Conservation (phyloP, 2,113 vertebrate species). For the Pimephales promelas region DNA sequence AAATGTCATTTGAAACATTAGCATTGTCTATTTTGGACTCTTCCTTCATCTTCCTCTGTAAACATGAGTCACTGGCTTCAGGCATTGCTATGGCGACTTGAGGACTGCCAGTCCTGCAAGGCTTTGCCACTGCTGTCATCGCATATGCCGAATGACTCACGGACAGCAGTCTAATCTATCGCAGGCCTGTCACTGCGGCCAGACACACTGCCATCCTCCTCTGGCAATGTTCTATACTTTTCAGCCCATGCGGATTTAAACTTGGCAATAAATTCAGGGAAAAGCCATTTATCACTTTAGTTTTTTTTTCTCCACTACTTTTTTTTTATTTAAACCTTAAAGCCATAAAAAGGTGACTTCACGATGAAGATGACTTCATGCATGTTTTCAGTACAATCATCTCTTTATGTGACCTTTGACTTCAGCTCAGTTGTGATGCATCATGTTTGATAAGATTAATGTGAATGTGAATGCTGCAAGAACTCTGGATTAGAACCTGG, state of each 20-base stretch:
- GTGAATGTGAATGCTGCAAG: conserved; percentile 21
- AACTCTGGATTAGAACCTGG: conserved; percentile 48
- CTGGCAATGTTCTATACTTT: neutral
- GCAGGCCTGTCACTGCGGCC: conserved; percentile 28
- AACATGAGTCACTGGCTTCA: conserved; percentile 57
- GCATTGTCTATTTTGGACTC: conserved; percentile 17
- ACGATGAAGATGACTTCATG: neutral
- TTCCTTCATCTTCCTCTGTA: conserved; percentile 9
- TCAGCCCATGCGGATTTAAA: conserved; percentile 1
- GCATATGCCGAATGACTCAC: conserved; percentile 57
- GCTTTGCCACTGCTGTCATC: conserved; percentile 47
- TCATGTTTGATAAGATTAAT: conserved; percentile 52
- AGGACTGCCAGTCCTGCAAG: conserved; percentile 39
- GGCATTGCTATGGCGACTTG: conserved; percentile 42
- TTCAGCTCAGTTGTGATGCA: neutral
- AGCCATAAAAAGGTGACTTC: neutral
- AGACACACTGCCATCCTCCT: conserved; percentile 31
- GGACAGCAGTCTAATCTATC: conserved; percentile 12
- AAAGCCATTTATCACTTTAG: conserved; percentile 1
- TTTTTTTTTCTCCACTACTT: neutral
- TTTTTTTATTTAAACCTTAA: neutral
- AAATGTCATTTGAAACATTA: conserved; percentile 9
- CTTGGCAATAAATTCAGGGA: neutral
- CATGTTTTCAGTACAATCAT: neutral
- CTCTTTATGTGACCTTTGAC: neutral